phyloP scores from a whole-genome alignment of 2,888 invertebrate genomes.

The Drosophila vallismaia region DNA sequence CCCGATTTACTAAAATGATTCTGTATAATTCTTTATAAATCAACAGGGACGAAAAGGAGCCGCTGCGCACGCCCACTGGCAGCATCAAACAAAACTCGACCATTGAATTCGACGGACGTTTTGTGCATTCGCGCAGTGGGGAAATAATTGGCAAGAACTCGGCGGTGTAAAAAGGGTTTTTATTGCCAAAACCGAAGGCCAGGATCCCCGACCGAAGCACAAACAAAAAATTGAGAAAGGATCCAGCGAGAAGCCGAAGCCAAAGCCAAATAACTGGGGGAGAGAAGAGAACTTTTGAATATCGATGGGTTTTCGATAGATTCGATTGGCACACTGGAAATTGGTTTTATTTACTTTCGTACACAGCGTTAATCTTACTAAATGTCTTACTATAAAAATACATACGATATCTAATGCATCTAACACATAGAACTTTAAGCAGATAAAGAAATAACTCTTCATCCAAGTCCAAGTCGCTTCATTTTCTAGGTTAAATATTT shows the following conservation, averaged over 20 bases:
- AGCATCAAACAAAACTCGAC: conserved; percentile 90
- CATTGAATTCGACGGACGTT: conserved; percentile 92
- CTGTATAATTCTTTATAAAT: not conserved
- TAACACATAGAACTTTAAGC: conserved; percentile 57
- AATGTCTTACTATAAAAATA: conserved; percentile 56
- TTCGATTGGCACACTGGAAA: conserved; percentile 50
- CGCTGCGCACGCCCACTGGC: conserved; percentile 86
- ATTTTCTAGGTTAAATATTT: conserved; percentile 27
- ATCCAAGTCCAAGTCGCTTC: conserved; percentile 56
- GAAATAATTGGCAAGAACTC: conserved; percentile 95
- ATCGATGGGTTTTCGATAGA: conserved; percentile 17
- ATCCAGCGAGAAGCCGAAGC: conserved; percentile 24
- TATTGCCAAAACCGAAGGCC: not conserved
- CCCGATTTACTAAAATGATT: not conserved
- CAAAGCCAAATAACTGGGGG: conserved; percentile 60
- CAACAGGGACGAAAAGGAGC: conserved; percentile 91
- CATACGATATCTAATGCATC: conserved; percentile 52
- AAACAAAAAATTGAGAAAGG: conserved; percentile 26
- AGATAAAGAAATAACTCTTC: conserved; percentile 12
- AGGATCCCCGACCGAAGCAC: conserved; percentile 37
- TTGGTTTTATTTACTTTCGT: conserved; percentile 45
- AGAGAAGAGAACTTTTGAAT: conserved; percentile 12
- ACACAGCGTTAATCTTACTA: conserved; percentile 44
- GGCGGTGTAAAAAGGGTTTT: conserved; percentile 86
- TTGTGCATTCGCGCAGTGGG: conserved; percentile 92